A percentile compares a stretch with the other conserved stretches of the same genome.
These are phyloP conservation scores for Danionella dracula DNA, from an alignment of 2,797 vertebrate species.

Conservation along the genomic window DNA sequence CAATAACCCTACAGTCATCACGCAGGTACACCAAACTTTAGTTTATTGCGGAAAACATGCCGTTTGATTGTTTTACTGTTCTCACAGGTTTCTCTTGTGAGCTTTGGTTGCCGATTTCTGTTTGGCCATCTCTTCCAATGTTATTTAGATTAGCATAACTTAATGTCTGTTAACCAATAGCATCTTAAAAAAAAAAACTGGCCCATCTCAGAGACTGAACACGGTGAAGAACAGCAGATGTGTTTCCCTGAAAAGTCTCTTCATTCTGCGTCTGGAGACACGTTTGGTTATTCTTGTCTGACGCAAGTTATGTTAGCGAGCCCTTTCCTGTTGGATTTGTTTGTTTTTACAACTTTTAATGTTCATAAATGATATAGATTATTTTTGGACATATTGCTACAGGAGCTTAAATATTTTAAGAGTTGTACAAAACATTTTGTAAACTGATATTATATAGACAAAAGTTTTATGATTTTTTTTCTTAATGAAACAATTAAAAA, in stretches of 20 bases:
- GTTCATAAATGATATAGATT: slow-evolving; percentile 88
- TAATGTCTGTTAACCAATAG: slow-evolving; percentile 47
- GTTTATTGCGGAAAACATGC: slow-evolving; percentile 12
- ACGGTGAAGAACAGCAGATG: slow-evolving; percentile 18
- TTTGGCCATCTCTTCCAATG: slow-evolving; percentile 11
- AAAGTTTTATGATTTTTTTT: slow-evolving; percentile 90
- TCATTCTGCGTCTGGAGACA: slow-evolving; percentile 42
- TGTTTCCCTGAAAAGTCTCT: slow-evolving; percentile 28
- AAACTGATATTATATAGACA: slow-evolving; percentile 80
- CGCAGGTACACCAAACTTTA: slow-evolving; percentile 18
- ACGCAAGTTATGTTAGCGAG: slow-evolving; percentile 61
- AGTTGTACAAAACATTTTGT: slow-evolving; percentile 85
- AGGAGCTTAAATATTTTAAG: slow-evolving; percentile 87
- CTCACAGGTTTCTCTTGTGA: neutral
- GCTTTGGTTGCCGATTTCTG: neutral
- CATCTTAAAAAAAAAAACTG: slow-evolving; percentile 3
- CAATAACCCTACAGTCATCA: slow-evolving; percentile 40
- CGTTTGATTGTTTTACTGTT: neutral
- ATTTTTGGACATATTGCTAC: slow-evolving; percentile 96
- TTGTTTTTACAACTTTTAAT: slow-evolving; percentile 82
- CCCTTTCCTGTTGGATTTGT: slow-evolving; percentile 47
- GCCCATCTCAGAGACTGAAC: neutral
- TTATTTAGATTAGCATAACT: slow-evolving; percentile 24
- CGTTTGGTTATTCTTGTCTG: slow-evolving; percentile 71
- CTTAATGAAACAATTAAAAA: slow-evolving; percentile 52